Percentiles rank a stretch among this genome's conserved stretches.
phyloP scores from a whole-genome alignment of 1,140 invertebrate species.

The Drosophila auraria region DNA sequence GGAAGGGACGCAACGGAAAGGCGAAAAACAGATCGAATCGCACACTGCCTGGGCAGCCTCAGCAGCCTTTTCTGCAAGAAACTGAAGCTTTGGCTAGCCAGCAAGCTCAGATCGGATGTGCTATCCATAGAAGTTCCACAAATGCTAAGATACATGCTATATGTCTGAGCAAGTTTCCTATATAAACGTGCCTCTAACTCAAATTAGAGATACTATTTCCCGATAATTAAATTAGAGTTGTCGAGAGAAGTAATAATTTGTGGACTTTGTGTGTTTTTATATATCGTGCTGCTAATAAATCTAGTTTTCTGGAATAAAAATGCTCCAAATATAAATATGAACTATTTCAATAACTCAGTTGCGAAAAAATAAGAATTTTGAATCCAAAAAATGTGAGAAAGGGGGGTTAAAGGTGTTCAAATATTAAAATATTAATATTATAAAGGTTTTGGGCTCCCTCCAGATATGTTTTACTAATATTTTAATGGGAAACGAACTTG shows the following conservation, averaged over 20 bases:
- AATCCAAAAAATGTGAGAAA: no score
- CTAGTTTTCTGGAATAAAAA: not conserved
- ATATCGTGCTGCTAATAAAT: not conserved
- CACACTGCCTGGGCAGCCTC: constrained; percentile 8
- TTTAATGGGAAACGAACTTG: no score
- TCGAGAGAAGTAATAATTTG: not conserved
- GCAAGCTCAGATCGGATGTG: constrained; percentile 18
- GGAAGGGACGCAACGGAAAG: constrained; percentile 25
- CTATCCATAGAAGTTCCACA: not conserved
- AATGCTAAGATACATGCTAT: not conserved
- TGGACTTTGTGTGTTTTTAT: no score
- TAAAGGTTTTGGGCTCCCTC: no score
- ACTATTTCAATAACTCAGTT: no score
- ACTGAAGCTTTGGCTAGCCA: not conserved
- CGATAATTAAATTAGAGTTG: constrained; percentile 10
- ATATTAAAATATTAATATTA: no score
- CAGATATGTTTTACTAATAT: no score
- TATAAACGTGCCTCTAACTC: not conserved
- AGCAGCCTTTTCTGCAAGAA: constrained; percentile 33
- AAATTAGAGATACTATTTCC: not conserved
- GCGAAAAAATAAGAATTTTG: no score
- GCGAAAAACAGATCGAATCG: constrained; percentile 32
- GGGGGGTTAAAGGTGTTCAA: no score
- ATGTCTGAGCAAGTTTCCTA: not conserved
- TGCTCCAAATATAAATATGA: not conserved